Evolutionary conservation across 2,113 vertebrate species (phyloP), one percentile per base, ranked within the genome.

Genomic region (Catharus bicknelli): DNA sequence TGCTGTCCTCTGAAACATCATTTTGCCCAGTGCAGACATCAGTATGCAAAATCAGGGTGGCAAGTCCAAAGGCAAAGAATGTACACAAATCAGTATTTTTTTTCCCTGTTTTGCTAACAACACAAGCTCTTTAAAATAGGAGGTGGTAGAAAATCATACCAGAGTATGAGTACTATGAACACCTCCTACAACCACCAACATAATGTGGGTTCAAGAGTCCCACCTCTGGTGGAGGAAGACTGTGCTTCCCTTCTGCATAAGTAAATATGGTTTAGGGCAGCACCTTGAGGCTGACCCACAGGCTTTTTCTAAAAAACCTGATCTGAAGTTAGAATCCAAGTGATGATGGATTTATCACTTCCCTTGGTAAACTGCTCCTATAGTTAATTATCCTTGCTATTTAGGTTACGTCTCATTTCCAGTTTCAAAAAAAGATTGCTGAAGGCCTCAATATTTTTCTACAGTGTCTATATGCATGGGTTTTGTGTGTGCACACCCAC

Each of bases 381-480:
- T 26, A 88, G 93, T 80, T 94, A 96, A 94, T 96, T 96, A 94
- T 69, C 93, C 94, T 92, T 95, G 59, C 87, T 90, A 90, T 94
- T 93, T 85, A 91, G 92, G 91, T 94, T 90, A 96, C 27, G 10
- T 94, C 95, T 92, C 95, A 94, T 96, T 96, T 93, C 87, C 84
- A 96, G 42, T 59, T 89, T 34, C 27, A 72, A 90, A 95, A 67
- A 47, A 73, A 66, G 50, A 59, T 3, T 79, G 54, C 81, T 79
- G 40, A 62, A 95, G 55, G 55, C 59, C 61, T 88, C 36, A 13
- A 38, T 68, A 73, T 86, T 93, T 76, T 83, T 64, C 32, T 55
- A 36, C 17, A 62, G 15, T 2, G 20, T 32, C 51, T 50, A 5
- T 50, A n/a, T 34, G 27, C 7, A 4, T 23, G 25, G 13, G 26